Conservation (phyloP, 2,113 vertebrate genomes). For the Daboia siamensis region DNA sequence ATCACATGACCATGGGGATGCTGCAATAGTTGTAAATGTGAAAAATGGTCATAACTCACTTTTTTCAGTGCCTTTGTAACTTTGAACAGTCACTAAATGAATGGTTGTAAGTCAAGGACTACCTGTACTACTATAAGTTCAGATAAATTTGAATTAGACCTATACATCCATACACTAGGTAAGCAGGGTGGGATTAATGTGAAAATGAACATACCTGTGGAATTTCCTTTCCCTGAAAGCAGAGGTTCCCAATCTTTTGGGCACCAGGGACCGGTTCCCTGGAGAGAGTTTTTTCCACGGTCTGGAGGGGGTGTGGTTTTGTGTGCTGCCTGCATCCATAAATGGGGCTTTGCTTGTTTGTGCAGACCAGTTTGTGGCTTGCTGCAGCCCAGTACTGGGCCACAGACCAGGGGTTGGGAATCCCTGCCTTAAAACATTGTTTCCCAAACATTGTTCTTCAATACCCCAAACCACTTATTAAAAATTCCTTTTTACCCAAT, state of each 20-base stretch:
- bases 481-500: background rate
- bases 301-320: too few relatives aligned
- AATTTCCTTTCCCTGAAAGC: background rate
- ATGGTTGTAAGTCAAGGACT: background rate
- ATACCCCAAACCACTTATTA: background rate
- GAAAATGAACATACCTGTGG: background rate
- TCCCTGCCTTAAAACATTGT: background rate
- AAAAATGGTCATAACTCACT: background rate
- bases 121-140: background rate
- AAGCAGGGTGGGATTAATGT: background rate
- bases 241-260: background rate
- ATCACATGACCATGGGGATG: background rate
- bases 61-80: background rate
- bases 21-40: background rate
- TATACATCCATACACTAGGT: background rate
- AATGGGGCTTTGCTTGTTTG: too few relatives aligned
- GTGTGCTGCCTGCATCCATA: too few relatives aligned
- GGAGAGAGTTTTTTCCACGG: too few relatives aligned
- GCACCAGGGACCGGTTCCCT: too few relatives aligned
- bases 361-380: too few relatives aligned
- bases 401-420: too few relatives aligned
- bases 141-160: background rate
- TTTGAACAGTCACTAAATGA: background rate
- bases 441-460: background rate
- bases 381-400: too few relatives aligned